Evolutionary conservation across 1,140 invertebrate genomes (phyloP).

Genomic region (Papilio helenus): DNA sequence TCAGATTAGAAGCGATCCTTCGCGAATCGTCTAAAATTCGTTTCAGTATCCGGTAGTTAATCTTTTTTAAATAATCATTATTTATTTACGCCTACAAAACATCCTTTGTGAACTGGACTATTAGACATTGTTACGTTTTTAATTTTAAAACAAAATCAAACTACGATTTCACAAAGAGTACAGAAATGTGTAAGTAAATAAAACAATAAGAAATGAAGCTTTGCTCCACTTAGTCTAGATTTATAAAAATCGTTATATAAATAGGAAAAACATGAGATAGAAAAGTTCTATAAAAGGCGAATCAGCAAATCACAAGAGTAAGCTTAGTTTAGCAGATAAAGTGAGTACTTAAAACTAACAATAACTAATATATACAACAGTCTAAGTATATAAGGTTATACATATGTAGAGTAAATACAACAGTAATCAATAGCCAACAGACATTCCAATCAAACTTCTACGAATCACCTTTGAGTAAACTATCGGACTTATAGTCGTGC

Average conservation of each 20-base stretch:
- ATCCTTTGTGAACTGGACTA: not conserved
- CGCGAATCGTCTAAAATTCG: too few species aligned
- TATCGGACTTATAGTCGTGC: too few species aligned
- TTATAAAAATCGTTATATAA: slow-evolving; percentile 64
- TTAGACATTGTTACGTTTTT: not conserved
- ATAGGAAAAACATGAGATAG: slow-evolving; percentile 61
- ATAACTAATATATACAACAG: slow-evolving; percentile 51
- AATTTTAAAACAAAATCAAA: slow-evolving; percentile 12
- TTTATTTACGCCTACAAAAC: too few species aligned
- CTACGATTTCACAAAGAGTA: slow-evolving; percentile 15
- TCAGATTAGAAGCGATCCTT: too few species aligned
- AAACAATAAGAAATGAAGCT: slow-evolving; percentile 62
- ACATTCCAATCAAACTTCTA: not conserved
- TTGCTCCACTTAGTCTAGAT: slow-evolving; percentile 67
- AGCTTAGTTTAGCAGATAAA: slow-evolving; percentile 64
- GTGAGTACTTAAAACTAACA: slow-evolving; percentile 60
- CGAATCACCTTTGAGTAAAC: too few species aligned
- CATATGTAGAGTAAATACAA: not conserved
- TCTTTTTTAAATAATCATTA: too few species aligned
- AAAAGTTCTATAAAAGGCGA: slow-evolving; percentile 69
- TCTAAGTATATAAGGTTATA: slow-evolving; percentile 19
- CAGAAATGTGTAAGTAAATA: slow-evolving; percentile 29
- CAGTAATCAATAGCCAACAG: not conserved
- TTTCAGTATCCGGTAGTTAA: too few species aligned
- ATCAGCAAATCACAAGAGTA: slow-evolving; percentile 77